Evolutionary conservation across 2,113 vertebrate genomes (phyloP).

Genomic region (Oncorhynchus gorbuscha): DNA sequence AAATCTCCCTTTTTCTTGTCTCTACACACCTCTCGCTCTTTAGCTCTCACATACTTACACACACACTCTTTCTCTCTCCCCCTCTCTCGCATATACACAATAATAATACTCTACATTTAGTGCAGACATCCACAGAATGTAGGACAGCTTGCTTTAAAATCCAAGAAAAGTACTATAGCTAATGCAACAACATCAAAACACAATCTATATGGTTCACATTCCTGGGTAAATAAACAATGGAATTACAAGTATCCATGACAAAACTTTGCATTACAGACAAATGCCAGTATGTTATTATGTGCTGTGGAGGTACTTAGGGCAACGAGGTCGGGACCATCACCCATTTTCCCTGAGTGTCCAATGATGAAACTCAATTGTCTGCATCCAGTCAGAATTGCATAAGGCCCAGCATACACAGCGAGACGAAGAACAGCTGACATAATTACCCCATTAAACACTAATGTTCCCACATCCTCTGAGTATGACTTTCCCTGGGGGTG

Average conservation of each 20-base stretch:
- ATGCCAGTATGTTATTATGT: not conserved
- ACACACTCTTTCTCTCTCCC: slow-evolving; percentile 4
- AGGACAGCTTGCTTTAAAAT: too few relatives aligned
- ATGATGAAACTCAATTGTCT: slow-evolving; percentile 56
- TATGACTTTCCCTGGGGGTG: slow-evolving; percentile 27
- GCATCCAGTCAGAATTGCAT: slow-evolving; percentile 56
- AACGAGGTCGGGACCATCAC: slow-evolving; percentile 30
- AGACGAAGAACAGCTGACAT: slow-evolving; percentile 42
- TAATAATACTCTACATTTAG: not conserved
- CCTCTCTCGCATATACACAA: not conserved
- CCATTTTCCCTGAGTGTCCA: slow-evolving; percentile 48
- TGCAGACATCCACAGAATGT: too few relatives aligned
- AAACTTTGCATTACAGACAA: not conserved
- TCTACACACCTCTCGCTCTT: too few relatives aligned
- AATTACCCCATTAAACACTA: slow-evolving; percentile 63
- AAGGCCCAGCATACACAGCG: slow-evolving; percentile 46
- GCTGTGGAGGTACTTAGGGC: slow-evolving; percentile 34
- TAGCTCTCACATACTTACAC: not conserved
- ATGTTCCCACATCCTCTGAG: slow-evolving; percentile 57
- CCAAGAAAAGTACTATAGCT: too few relatives aligned
- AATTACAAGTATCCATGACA: too few relatives aligned
- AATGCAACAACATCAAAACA: too few relatives aligned
- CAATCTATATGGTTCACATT: not conserved
- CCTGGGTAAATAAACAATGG: too few relatives aligned
- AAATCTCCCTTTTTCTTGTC: slow-evolving; percentile 23